These are phyloP conservation scores for Actinia equina DNA, from an alignment of 64 coral and sea anemone species.

Conservation along the genomic window DNA sequence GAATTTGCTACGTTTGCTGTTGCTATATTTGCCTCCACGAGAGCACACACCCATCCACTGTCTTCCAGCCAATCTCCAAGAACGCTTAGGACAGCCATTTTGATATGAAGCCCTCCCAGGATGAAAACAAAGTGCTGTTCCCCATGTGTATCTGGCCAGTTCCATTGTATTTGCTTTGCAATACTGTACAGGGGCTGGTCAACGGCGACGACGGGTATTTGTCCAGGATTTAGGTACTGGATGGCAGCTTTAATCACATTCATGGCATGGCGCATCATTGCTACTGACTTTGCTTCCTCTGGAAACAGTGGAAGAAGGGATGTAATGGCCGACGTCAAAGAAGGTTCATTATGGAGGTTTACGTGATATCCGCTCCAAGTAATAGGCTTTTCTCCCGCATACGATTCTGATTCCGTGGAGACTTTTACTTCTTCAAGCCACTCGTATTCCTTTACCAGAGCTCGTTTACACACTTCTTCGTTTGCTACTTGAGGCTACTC, in stretches of 20 bases:
- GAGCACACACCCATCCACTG: constrained; percentile 39
- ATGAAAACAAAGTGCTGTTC: constrained; percentile 30
- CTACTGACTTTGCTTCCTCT: constrained; percentile 18
- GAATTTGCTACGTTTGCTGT: constrained; percentile 48
- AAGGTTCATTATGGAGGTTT: too few relatives aligned
- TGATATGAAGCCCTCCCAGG: constrained; percentile 34
- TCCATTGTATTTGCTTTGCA: constrained; percentile 55
- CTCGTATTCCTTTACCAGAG: neutral
- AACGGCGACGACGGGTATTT: constrained; percentile 28
- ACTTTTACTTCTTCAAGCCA: too few relatives aligned
- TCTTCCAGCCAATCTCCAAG: constrained; percentile 39
- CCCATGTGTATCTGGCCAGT: constrained; percentile 30
- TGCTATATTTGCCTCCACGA: constrained; percentile 34
- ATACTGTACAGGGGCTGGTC: constrained; percentile 50
- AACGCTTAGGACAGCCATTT: constrained; percentile 44
- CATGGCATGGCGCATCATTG: constrained; percentile 52
- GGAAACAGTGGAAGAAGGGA: constrained; percentile 18
- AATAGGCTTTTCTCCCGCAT: too few relatives aligned
- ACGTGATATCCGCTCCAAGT: too few relatives aligned
- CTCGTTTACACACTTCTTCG: too few relatives aligned
- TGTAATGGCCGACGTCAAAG: neutral
- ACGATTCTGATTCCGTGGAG: too few relatives aligned
- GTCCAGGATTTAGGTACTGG: constrained; percentile 26
- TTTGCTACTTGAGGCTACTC: too few relatives aligned
- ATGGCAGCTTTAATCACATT: constrained; percentile 19